phyloP scores from a whole-genome alignment of 2,797 vertebrate species.

The Arnoldichthys spilopterus region DNA sequence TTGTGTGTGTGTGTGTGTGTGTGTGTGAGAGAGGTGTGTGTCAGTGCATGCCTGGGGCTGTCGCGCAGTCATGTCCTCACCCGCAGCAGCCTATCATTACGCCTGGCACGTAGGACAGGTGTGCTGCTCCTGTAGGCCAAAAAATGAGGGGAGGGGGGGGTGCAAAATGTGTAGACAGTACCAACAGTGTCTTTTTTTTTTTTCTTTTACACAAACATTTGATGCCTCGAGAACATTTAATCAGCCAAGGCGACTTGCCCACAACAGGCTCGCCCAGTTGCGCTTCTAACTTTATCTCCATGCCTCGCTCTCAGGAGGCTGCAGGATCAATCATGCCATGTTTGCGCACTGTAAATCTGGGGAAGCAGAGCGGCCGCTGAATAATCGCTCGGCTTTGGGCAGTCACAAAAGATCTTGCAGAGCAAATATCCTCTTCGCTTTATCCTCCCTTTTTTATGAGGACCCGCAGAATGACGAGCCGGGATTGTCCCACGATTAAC shows the following conservation, averaged over 20 bases:
- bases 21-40: constrained; percentile 60
- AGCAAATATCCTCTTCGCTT: constrained; percentile 13
- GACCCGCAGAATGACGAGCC: neutral
- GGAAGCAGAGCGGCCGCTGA: neutral
- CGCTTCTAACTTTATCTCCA: constrained; percentile 11
- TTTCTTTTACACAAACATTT: neutral
- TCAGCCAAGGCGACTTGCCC: neutral
- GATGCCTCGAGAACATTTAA: neutral
- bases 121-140: constrained; percentile 49
- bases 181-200: no score
- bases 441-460: neutral
- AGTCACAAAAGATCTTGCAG: constrained; percentile 2
- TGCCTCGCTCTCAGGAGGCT: constrained; percentile 7
- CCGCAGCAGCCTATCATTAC: constrained; percentile 79
- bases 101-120: constrained; percentile 69
- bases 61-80: constrained; percentile 72
- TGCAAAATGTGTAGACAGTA: neutral
- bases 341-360: constrained; percentile 10
- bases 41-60: constrained; percentile 66
- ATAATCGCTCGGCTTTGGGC: neutral
- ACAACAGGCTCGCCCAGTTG: neutral
- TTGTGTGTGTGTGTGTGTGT: no score
- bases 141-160: constrained; percentile 40
- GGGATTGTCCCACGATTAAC: constrained; percentile 5
- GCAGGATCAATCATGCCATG: constrained; percentile 22